These are phyloP conservation scores for Poeciliopsis turrubarensis DNA, from an alignment of 2,113 vertebrate genomes.

Conservation along the genomic window DNA sequence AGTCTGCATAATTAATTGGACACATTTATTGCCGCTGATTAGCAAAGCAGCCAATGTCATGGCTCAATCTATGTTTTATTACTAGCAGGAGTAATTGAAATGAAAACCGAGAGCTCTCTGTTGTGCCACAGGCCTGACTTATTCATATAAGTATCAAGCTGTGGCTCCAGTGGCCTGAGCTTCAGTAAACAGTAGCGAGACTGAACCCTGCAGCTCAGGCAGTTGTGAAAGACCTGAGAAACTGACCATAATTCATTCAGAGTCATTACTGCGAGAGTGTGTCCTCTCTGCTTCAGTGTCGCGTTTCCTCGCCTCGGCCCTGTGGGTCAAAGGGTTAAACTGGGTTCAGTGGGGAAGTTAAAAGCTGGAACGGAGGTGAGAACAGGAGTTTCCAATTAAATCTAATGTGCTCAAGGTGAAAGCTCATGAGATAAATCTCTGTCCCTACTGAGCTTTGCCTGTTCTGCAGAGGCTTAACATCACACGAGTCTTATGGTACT, in stretches of 20 bases:
- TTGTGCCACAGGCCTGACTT: constrained; percentile 32
- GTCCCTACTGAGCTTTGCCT: constrained; percentile 44
- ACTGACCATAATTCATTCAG: constrained; percentile 60
- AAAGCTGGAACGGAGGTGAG: constrained; percentile 58
- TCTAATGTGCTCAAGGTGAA: constrained; percentile 65
- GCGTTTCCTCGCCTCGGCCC: constrained; percentile 18
- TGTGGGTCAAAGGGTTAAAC: constrained; percentile 66
- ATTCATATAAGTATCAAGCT: constrained; percentile 41
- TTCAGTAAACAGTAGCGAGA: constrained; percentile 35
- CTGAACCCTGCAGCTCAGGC: constrained; percentile 37
- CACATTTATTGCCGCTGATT: constrained; percentile 65
- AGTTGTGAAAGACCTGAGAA: constrained; percentile 28
- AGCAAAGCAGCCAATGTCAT: constrained; percentile 57
- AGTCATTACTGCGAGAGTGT: constrained; percentile 49
- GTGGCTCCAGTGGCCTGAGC: constrained; percentile 18
- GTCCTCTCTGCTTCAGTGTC: constrained; percentile 15
- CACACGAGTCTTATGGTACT: constrained; percentile 18
- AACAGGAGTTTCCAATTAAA: constrained; percentile 71
- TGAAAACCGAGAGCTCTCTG: constrained; percentile 53
- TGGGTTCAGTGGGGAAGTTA: constrained; percentile 55
- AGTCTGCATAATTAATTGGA: constrained; percentile 65
- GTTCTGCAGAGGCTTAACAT: constrained; percentile 9
- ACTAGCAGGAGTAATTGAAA: constrained; percentile 64
- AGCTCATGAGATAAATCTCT: constrained; percentile 42
- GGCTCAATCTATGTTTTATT: constrained; percentile 67